These are phyloP conservation scores for Congeria kusceri DNA, from an alignment of 2,888 invertebrate genomes.

Conservation along the genomic window DNA sequence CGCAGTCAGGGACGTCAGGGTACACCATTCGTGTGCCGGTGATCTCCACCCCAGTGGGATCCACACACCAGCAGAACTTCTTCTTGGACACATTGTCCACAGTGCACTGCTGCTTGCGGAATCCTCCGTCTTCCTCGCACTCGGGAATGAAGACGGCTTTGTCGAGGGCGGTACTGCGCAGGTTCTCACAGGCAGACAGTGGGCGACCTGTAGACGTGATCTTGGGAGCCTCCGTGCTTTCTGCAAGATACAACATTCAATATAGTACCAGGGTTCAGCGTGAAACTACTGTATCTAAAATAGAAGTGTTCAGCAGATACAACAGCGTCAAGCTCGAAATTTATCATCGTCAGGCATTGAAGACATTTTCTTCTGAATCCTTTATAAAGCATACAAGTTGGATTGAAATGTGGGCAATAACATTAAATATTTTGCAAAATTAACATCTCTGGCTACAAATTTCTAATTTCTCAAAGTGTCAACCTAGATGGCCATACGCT, in stretches of 20 bases:
- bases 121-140: constrained; percentile 72
- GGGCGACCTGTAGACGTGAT: constrained; percentile 34
- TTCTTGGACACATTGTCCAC: constrained; percentile 48
- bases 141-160: constrained; percentile 64
- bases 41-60: constrained; percentile 69
- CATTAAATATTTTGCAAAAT: too few species aligned
- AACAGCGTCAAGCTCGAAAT: neutral
- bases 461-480: too few species aligned
- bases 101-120: constrained; percentile 73
- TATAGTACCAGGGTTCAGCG: neutral
- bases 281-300: too few species aligned
- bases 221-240: neutral
- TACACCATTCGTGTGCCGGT: constrained; percentile 66
- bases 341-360: neutral
- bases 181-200: constrained; percentile 67
- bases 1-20: constrained; percentile 71
- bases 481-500: too few species aligned
- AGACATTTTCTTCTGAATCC: too few species aligned
- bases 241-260: too few species aligned
- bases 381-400: too few species aligned
- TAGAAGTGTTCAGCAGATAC: too few species aligned
- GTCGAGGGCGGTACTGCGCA: constrained; percentile 40
- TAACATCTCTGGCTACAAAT: too few species aligned
- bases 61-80: constrained; percentile 76
- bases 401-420: too few species aligned